Evolutionary conservation across 2,113 vertebrate species (phyloP).

Genomic region (Pomatorhinus ruficollis): DNA sequence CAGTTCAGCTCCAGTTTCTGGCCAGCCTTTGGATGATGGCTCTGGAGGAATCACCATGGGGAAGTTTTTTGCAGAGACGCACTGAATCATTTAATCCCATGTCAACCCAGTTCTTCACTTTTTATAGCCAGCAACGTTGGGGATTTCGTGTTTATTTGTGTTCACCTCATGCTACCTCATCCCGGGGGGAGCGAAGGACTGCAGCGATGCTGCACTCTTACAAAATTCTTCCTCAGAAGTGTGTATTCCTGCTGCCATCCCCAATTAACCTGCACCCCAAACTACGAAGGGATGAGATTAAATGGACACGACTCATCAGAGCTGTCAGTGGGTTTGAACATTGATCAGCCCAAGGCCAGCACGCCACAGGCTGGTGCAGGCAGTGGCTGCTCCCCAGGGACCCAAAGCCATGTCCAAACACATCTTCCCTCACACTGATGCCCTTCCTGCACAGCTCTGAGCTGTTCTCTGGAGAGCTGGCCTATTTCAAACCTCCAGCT

Average conservation of each 20-base stretch:
- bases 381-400: slow-evolving; percentile 4
- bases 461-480: slow-evolving; percentile 28
- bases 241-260: background rate
- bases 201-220: background rate
- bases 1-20: background rate
- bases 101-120: background rate
- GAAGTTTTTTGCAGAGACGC: background rate
- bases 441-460: slow-evolving; percentile 1
- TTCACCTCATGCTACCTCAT: background rate
- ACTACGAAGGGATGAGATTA: background rate
- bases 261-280: background rate
- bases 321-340: slow-evolving; percentile 23
- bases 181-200: rapidly evolving
- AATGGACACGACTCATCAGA: background rate
- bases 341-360: background rate
- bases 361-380: background rate
- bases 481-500: slow-evolving; percentile 34
- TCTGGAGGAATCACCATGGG: background rate
- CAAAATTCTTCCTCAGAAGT: background rate
- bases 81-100: background rate
- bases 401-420: background rate
- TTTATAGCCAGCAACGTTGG: background rate
- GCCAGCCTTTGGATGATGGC: background rate
- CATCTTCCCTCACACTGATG: slow-evolving; percentile 23
- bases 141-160: background rate